Evolutionary conservation across 2,888 invertebrate species (phyloP).

Genomic region (Acanthosepion esculentum): DNA sequence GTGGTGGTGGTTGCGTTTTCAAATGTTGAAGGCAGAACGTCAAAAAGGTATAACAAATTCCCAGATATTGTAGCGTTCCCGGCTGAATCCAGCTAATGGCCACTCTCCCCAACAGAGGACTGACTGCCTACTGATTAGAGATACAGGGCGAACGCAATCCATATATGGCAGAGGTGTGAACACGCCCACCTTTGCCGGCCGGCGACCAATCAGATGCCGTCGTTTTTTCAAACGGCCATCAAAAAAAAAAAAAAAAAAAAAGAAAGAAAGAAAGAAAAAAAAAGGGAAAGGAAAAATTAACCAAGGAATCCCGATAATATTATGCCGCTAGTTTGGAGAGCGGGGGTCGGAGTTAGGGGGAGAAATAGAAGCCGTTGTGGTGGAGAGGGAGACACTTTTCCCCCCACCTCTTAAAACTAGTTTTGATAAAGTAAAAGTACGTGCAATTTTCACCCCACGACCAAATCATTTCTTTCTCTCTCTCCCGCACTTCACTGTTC

Average conservation of each 20-base stretch:
- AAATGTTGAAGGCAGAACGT: neutral
- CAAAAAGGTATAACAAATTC: neutral
- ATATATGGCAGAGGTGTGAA: neutral
- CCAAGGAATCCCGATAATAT: too few relatives aligned
- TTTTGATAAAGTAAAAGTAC: too few relatives aligned
- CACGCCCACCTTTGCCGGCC: neutral
- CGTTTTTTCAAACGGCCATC: neutral
- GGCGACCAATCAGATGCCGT: neutral
- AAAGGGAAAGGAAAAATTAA: neutral
- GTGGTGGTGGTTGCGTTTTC: neutral
- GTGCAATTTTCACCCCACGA: too few relatives aligned
- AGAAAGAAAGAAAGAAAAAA: neutral
- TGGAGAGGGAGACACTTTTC: too few relatives aligned
- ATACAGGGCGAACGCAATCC: neutral
- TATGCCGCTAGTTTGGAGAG: too few relatives aligned
- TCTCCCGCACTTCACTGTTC: neutral
- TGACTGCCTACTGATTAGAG: slow-evolving; percentile 18
- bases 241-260: neutral
- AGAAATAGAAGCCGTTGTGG: too few relatives aligned
- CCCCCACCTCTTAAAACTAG: too few relatives aligned
- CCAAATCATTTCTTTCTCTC: neutral
- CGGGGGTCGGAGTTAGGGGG: too few relatives aligned
- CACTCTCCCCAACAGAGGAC: slow-evolving; percentile 13
- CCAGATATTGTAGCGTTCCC: neutral
- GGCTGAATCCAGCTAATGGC: slow-evolving; percentile 9